Evolutionary conservation across 2,797 vertebrate genomes (phyloP).

Genomic region (Cossypha caffra): DNA sequence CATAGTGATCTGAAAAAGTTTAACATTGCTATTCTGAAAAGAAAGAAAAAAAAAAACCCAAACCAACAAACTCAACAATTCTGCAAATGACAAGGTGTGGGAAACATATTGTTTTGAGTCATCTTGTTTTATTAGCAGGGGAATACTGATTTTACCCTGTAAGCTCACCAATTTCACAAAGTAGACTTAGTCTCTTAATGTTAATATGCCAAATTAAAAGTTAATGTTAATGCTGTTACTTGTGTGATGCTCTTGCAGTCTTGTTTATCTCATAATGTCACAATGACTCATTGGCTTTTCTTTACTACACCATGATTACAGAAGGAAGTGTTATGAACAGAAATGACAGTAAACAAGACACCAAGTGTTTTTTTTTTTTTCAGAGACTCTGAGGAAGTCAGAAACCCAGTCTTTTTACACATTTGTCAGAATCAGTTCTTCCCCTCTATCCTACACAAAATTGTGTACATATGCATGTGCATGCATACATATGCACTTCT

Average conservation of each 20-base stretch:
- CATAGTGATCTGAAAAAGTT: not conserved
- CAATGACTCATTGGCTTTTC: not conserved
- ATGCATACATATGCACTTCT: not conserved
- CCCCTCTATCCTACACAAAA: not conserved
- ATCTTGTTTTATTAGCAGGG: not conserved
- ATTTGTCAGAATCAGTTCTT: not conserved
- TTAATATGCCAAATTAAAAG: not conserved
- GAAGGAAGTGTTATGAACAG: not conserved
- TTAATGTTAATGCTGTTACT: not conserved
- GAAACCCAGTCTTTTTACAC: not conserved
- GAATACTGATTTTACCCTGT: not conserved
- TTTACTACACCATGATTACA: not conserved
- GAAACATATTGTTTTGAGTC: not conserved
- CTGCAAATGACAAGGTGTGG: not conserved
- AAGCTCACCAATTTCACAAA: not conserved
- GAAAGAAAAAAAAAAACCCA: not conserved
- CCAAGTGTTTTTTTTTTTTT: fast-evolving
- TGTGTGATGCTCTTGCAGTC: not conserved
- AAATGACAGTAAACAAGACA: not conserved
- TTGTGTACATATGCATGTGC: not conserved
- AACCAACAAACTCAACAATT: not conserved
- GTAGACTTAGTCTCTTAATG: not conserved
- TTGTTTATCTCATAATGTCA: not conserved
- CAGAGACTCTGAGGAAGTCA: not conserved
- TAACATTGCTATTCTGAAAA: not conserved